A percentile compares a stretch with the other conserved stretches of the same genome.
These are phyloP conservation scores for Eristalinus sepulchralis DNA, from an alignment of 2,888 invertebrate genomes.

Conservation along the genomic window DNA sequence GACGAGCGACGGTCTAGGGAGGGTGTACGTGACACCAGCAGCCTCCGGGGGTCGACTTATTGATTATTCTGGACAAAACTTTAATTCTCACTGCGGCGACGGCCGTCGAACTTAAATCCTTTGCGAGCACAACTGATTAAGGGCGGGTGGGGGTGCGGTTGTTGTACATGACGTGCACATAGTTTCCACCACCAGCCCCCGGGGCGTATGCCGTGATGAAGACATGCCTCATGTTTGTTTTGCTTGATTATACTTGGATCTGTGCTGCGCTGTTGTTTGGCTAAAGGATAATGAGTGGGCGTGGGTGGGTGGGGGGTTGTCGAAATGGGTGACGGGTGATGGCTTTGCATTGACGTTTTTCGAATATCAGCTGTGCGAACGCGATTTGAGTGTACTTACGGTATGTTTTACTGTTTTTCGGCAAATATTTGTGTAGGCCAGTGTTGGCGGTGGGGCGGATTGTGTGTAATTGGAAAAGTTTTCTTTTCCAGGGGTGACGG, in stretches of 20 bases:
- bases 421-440: constrained; percentile 25
- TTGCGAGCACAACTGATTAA: constrained; percentile 19
- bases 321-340: not conserved
- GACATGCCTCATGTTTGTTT: constrained; percentile 58
- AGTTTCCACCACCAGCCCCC: constrained; percentile 16
- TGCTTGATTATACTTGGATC: constrained; percentile 54
- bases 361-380: constrained; percentile 41
- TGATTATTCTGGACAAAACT: constrained; percentile 55
- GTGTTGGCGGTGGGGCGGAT: not conserved
- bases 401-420: constrained; percentile 34
- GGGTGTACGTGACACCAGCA: not conserved
- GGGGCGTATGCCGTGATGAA: constrained; percentile 47
- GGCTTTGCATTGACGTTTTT: constrained; percentile 15
- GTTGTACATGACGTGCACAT: constrained; percentile 19
- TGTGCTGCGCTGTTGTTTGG: constrained; percentile 41
- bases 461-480: constrained; percentile 66
- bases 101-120: constrained; percentile 39
- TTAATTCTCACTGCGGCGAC: constrained; percentile 39
- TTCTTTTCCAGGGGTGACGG: not conserved
- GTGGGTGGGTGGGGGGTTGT: not conserved
- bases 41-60: constrained; percentile 25
- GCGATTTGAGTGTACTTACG: constrained; percentile 19
- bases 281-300: constrained; percentile 59
- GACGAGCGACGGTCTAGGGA: not conserved
- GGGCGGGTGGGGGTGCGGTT: not conserved